Percentiles rank a stretch among this genome's conserved stretches.
These are phyloP conservation scores for Hyposoter didymator DNA, from an alignment of 2,888 invertebrate species.

Conservation along the genomic window DNA sequence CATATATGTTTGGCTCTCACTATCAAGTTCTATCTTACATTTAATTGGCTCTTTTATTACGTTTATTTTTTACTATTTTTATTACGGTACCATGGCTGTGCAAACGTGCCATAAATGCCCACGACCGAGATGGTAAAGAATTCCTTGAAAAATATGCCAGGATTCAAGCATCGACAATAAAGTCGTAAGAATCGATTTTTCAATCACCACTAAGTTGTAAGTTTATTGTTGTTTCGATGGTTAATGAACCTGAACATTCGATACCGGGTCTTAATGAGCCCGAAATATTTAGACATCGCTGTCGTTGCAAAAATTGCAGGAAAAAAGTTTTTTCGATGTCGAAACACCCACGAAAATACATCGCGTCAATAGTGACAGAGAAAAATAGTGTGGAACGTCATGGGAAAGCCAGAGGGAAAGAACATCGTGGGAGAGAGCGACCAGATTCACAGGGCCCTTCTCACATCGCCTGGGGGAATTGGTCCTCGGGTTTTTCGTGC, in stretches of 20 bases:
- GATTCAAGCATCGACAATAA: not conserved
- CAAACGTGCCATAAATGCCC: not conserved
- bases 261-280: not conserved
- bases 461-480: conserved; percentile 73
- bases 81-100: not conserved
- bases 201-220: not conserved
- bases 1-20: conserved; percentile 31
- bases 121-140: not conserved
- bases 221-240: not conserved
- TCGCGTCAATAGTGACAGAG: not conserved
- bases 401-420: conserved; percentile 69
- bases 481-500: conserved; percentile 65
- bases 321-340: not conserved
- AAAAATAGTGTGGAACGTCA: conserved; percentile 8
- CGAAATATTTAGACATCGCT: not conserved
- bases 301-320: not conserved
- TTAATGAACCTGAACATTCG: not conserved
- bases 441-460: conserved; percentile 54
- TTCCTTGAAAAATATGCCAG: conserved; percentile 11
- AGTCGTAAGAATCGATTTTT: not conserved
- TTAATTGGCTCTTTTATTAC: conserved; percentile 48
- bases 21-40: conserved; percentile 47
- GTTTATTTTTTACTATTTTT: conserved; percentile 1
- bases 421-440: conserved; percentile 68
- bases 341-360: not conserved